phyloP scores from a whole-genome alignment of 2,888 invertebrate genomes.

The Didymodactylos carnosus region DNA sequence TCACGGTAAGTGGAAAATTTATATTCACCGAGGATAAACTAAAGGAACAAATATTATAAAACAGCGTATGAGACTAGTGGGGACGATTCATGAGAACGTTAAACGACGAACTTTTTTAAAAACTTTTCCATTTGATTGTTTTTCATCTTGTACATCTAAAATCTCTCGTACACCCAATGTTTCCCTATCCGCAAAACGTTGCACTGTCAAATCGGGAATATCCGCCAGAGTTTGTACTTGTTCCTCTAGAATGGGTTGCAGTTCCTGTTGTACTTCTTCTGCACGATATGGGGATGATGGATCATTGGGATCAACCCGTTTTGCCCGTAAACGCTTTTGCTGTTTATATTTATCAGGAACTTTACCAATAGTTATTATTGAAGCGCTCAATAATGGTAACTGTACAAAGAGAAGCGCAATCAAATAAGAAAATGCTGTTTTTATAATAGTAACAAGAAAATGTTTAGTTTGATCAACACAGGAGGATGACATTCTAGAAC shows the following conservation, averaged over 20 bases:
- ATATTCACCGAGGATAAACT: conserved; percentile 80
- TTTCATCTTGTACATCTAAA: conserved; percentile 71
- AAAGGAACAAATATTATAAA: conserved; percentile 15
- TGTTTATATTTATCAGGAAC: not conserved
- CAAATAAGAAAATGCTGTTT: not conserved
- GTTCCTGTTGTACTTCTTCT: not conserved
- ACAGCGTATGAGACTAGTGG: too few relatives aligned
- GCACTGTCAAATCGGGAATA: not conserved
- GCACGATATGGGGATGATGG: not conserved
- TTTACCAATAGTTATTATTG: not conserved
- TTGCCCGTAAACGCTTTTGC: not conserved
- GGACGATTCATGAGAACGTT: too few relatives aligned
- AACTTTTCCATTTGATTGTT: conserved; percentile 73
- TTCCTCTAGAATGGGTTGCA: not conserved
- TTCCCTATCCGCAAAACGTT: not conserved
- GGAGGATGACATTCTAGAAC: too few relatives aligned
- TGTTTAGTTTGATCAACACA: too few relatives aligned
- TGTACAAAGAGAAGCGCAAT: not conserved
- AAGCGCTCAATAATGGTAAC: not conserved
- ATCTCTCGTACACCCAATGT: conserved; percentile 59
- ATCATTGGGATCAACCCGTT: not conserved
- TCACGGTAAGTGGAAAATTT: conserved; percentile 65
- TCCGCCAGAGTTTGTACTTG: not conserved
- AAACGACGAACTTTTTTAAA: conserved; percentile 57
- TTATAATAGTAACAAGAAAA: not conserved